Evolutionary conservation across 1,140 invertebrate genomes (phyloP), one percentile per base, ranked within the genome.

Genomic region (Thaumatotibia leucotreta): DNA sequence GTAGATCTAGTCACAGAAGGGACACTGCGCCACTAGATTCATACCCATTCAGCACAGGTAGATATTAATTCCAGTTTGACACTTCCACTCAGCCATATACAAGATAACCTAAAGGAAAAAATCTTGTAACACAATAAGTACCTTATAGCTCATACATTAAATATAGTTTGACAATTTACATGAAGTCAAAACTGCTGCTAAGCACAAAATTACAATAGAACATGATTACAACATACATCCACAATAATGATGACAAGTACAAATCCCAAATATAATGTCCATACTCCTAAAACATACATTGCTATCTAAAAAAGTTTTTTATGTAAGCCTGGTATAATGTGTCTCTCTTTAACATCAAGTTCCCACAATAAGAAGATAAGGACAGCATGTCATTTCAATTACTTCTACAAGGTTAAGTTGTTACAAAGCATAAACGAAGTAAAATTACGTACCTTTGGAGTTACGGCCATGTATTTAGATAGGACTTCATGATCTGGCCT

Each of bases 1-100:
- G 95, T 96, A 95, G 95, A 95, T 96, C 95, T 96, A 96, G 95
- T 96, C 95, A 96, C 94, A 94, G 91, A 73, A 91, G 73, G 81
- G 65, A 76, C 67, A 93, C 92, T 93, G 94, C 92, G 93, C 54
- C 91, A 94, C 94, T 93, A 95, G 93, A 94, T 92, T 92, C 92
- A 92, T 92, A 95, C 95, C 91, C 95, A 95, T 79, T 74, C 64
- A 77, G 52, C 70, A 70, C 79, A 74, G 76, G 33, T 67, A 81
- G 74, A 73, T 14, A 61, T 52, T 10, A 32, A 14, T 32, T 63
- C 22, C 22, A 5, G 1, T 32, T 62, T 61, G 27, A 64, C 31
- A 27, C 11, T 54, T 17, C 29, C 6, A 14, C 29, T 31, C 54
- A 61, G 22, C 31, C 23, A 22, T 32, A 65, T 33, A 66, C 17